These are phyloP conservation scores for Heteractis magnifica DNA, from an alignment of 92 coral and sea anemone genomes.

Conservation along the genomic window DNA sequence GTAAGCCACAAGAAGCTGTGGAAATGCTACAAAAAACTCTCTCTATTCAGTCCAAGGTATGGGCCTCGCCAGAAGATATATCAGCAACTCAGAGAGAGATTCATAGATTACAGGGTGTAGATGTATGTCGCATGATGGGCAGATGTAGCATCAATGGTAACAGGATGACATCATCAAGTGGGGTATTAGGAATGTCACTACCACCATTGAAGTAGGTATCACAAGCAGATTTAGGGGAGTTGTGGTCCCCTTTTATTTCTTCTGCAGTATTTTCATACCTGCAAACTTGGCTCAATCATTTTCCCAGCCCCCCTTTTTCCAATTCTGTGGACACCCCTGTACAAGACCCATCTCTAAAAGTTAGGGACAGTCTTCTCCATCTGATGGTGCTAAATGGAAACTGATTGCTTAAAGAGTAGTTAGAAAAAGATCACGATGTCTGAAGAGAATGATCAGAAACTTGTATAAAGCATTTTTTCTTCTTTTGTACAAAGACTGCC, in stretches of 20 bases:
- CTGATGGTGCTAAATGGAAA: not conserved
- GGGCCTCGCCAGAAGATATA: conserved; percentile 57
- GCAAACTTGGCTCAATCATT: too few relatives aligned
- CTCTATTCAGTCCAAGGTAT: conserved; percentile 34
- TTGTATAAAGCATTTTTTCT: not conserved
- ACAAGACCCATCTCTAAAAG: too few relatives aligned
- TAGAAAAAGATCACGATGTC: not conserved
- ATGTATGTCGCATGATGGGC: not conserved
- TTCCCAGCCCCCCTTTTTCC: too few relatives aligned
- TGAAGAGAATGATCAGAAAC: not conserved
- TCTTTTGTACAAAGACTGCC: not conserved
- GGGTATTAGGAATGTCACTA: not conserved
- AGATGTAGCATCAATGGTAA: conserved; percentile 5
- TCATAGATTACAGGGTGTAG: not conserved
- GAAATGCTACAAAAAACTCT: conserved; percentile 20
- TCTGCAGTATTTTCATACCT: too few relatives aligned
- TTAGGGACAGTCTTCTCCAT: too few relatives aligned
- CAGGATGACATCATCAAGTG: not conserved
- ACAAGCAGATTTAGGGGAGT: not conserved
- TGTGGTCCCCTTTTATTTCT: too few relatives aligned
- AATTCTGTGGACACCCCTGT: too few relatives aligned
- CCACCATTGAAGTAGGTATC: not conserved
- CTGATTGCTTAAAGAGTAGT: not conserved
- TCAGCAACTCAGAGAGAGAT: conserved; percentile 36
- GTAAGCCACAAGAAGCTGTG: conserved; percentile 50